Evolutionary conservation across 30 jellyfish, hydroid and myxozoan species (phyloP).

Genomic region (Hydractinia echinata): DNA sequence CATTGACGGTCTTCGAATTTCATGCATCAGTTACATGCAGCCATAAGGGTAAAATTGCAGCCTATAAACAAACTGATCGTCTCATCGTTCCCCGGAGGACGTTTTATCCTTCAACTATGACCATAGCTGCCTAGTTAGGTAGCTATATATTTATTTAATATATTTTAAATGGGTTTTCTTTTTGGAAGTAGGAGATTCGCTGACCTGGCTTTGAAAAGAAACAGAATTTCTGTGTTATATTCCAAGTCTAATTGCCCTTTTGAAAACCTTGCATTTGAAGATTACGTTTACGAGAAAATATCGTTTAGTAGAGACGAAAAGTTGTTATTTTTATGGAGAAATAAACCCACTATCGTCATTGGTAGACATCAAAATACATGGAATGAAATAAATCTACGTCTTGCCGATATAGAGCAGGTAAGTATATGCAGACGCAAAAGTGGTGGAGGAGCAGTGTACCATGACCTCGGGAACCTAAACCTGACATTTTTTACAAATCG

Average conservation of each 20-base stretch:
- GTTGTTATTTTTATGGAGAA: conserved; percentile 74
- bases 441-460: conserved; percentile 99
- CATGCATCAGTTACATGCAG: no score
- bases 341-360: conserved; percentile 68
- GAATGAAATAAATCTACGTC: conserved; percentile 70
- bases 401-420: conserved; percentile 25
- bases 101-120: no score
- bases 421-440: conserved; percentile 70
- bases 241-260: conserved; percentile 42
- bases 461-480: conserved; percentile 87
- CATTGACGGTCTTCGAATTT: no score
- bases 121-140: no score
- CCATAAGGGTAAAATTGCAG: no score
- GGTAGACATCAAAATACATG: conserved; percentile 97
- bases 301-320: conserved; percentile 4
- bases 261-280: conserved; percentile 72
- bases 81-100: no score
- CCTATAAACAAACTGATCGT: no score
- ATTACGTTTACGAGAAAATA: conserved; percentile 49
- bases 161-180: no score
- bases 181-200: no score
- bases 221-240: neutral
- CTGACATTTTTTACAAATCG: conserved; percentile 68
- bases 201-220: no score
- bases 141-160: no score